Percentiles rank a stretch among this genome's conserved stretches.
Evolutionary conservation across 2,797 vertebrate species (phyloP).

Genomic region (Falco biarmicus): DNA sequence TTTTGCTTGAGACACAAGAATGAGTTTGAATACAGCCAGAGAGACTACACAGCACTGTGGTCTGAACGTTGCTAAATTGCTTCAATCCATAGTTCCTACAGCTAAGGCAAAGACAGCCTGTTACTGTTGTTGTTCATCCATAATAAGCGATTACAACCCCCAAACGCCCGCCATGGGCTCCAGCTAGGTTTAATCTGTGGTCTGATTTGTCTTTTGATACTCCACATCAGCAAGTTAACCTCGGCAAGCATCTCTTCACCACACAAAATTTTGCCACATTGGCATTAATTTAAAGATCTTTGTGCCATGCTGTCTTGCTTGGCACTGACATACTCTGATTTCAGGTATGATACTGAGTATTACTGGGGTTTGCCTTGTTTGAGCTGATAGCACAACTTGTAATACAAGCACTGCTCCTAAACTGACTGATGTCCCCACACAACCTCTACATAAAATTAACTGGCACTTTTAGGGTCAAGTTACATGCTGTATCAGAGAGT

Average conservation of each 20-base stretch:
- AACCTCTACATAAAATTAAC: neutral
- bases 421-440: neutral
- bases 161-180: neutral
- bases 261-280: neutral
- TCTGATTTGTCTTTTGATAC: neutral
- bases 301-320: neutral
- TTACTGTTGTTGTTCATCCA: neutral
- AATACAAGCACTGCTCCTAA: neutral
- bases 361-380: neutral
- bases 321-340: neutral
- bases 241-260: neutral
- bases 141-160: neutral
- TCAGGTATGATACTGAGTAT: neutral
- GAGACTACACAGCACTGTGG: neutral
- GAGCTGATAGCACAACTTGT: neutral
- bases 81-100: neutral
- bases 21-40: neutral
- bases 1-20: neutral
- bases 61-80: neutral
- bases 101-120: neutral
- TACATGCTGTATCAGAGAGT: neutral
- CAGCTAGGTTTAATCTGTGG: neutral
- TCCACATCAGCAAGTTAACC: neutral
- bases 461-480: neutral
- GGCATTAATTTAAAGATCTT: neutral